These are phyloP conservation scores for Corella eumyota DNA, from an alignment of 23 tunicate species.

Conservation along the genomic window DNA sequence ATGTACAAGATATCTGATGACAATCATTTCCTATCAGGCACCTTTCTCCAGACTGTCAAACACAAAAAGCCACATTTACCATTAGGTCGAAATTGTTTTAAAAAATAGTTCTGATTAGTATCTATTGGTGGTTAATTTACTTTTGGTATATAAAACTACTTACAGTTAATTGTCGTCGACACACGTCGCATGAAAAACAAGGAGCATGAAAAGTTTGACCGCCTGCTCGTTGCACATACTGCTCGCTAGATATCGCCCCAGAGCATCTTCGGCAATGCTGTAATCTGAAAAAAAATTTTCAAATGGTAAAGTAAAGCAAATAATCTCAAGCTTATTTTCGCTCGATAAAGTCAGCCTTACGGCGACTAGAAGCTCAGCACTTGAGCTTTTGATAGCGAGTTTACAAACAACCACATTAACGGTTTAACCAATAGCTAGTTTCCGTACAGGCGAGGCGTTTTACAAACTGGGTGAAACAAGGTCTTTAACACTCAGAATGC, in stretches of 20 bases:
- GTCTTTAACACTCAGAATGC: no score
- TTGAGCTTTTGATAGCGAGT: no score
- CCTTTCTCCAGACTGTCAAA: conserved; percentile 63
- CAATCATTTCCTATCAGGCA: conserved; percentile 21
- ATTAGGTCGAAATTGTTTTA: no score
- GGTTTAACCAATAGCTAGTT: no score
- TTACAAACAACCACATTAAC: no score
- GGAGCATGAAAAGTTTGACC: conserved; percentile 49
- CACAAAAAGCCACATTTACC: neutral
- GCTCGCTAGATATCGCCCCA: conserved; percentile 38
- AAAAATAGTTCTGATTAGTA: neutral
- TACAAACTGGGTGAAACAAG: no score
- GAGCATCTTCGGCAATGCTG: conserved; percentile 53
- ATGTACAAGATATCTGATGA: conserved; percentile 52
- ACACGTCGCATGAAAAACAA: conserved; percentile 68
- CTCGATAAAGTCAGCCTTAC: no score
- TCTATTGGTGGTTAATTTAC: neutral
- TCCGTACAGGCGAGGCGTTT: no score
- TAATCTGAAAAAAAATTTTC: conserved; percentile 37
- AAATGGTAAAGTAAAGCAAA: no score
- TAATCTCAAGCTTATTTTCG: no score
- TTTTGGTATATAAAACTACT: neutral
- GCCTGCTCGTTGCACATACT: conserved; percentile 37
- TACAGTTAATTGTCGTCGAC: conserved; percentile 50
- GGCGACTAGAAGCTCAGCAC: no score